Base-by-base conservation (phyloP, 2,888 invertebrate genomes). In the Cerceris ruficornis region DNA sequence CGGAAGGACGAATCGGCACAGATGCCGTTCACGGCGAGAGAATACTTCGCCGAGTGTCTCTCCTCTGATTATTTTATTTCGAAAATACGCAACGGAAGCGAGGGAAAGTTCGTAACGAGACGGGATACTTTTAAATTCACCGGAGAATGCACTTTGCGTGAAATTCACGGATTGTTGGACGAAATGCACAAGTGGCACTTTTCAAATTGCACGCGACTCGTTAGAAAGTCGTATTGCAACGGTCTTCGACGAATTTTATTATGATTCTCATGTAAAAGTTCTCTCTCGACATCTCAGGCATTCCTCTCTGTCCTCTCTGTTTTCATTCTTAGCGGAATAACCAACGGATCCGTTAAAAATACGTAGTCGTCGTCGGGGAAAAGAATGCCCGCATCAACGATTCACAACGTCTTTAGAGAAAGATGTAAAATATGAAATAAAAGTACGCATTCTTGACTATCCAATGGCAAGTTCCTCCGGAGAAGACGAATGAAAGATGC, bases 41-140 rank as follows among this genome's bases (percentile, higher is more conserved):
- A 7, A n/a, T 13, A 50, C 7, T 50, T 50, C n/a, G 13, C 50
- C 17, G 55, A 41, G 49, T n/a, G 50, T 50, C 50, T 11, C n/a
- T 50, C n/a, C 5, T 11, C 50, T n/a, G 50, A 50, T 77, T 57
- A 64, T 69, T 71, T 59, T 52, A 58, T 69, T 75, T 62, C 64
- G 52, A 52, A 68, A 50, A 42, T 54, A n/a, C 57, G 61, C 43
- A 50, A 67, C 57, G 65, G 57, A 60, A 50, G 17, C 50, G 54
- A 41, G 28, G 49, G 39, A 15, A 75, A 78, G 75, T 79, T 79
- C 14, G 54, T 79, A 76, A 79, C 76, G 72, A 76, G 60, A 46
- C 57, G 42, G 65, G 71, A 70, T 74, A 70, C 70, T 80, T 74
- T 67, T 68, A 74, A 70, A 77, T 80, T 78, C 74, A 55, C 70